These are phyloP conservation scores for Myopa testacea DNA, from an alignment of 2,888 invertebrate species.

Conservation along the genomic window DNA sequence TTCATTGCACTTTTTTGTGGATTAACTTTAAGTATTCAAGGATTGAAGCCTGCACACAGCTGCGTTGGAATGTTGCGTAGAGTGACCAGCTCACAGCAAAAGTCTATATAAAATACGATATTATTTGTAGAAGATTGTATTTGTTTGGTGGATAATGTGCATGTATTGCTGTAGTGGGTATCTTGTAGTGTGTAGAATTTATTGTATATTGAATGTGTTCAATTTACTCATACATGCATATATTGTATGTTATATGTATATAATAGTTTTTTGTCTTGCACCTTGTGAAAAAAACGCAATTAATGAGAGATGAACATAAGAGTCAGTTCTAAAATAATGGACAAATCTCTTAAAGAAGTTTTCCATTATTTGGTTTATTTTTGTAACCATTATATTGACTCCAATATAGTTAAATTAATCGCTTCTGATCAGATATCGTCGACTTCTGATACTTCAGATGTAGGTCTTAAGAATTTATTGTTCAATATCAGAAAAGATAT, in stretches of 20 bases:
- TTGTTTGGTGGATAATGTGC: background rate
- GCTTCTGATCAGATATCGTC: no score
- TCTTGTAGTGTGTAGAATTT: background rate
- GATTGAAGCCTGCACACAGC: background rate
- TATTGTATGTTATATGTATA: no score
- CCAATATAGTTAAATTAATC: no score
- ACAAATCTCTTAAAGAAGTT: no score
- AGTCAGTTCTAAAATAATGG: background rate
- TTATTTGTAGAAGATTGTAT: background rate
- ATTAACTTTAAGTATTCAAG: background rate
- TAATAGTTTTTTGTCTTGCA: no score
- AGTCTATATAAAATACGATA: background rate
- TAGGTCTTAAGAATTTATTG: no score
- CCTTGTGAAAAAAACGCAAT: constrained; percentile 3
- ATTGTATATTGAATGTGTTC: background rate
- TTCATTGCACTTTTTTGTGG: background rate
- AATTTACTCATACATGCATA: no score
- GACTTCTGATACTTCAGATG: no score
- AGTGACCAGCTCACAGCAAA: background rate
- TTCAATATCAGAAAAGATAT: no score
- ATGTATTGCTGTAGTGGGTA: constrained; percentile 13
- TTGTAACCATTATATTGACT: no score
- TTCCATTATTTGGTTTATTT: no score
- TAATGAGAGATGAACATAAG: background rate
- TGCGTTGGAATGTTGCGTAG: background rate